Evolutionary conservation across 2,888 invertebrate genomes (phyloP).

Genomic region (Erebia epiphron): DNA sequence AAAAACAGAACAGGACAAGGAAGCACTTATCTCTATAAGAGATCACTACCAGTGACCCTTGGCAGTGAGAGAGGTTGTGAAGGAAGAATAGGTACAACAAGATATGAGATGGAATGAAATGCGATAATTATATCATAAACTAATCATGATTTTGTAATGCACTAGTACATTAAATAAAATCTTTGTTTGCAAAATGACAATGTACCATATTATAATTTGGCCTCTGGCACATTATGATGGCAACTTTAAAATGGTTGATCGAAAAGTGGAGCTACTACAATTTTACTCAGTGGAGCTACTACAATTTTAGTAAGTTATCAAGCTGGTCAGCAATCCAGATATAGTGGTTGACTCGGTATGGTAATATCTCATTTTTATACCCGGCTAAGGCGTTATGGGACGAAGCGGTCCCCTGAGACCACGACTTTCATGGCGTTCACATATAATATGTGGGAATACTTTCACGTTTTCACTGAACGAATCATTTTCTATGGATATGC

Average conservation of each 20-base stretch:
- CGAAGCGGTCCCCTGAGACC: conserved; percentile 34
- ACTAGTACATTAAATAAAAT: too few relatives aligned
- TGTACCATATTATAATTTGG: too few relatives aligned
- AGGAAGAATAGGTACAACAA: too few relatives aligned
- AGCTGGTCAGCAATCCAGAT: conserved; percentile 18
- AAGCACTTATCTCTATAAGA: too few relatives aligned
- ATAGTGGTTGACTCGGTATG: conserved; percentile 39
- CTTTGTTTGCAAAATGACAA: too few relatives aligned
- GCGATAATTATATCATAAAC: too few relatives aligned
- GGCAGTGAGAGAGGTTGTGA: too few relatives aligned
- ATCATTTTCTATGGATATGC: conserved; percentile 36
- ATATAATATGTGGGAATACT: conserved; percentile 33
- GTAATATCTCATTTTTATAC: conserved; percentile 44
- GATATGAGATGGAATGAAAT: too few relatives aligned
- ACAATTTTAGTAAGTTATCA: conserved; percentile 23
- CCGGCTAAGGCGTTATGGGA: conserved; percentile 37
- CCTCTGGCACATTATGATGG: too few relatives aligned
- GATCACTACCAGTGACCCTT: too few relatives aligned
- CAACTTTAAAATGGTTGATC: not conserved
- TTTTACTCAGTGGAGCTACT: not conserved
- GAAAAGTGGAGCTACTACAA: not conserved
- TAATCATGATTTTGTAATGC: too few relatives aligned
- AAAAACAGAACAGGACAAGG: too few relatives aligned
- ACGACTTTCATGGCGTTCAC: conserved; percentile 36
- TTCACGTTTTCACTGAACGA: conserved; percentile 38